These are phyloP conservation scores for Anarrhichthys ocellatus DNA, from an alignment of 2,113 vertebrate genomes.

Conservation along the genomic window DNA sequence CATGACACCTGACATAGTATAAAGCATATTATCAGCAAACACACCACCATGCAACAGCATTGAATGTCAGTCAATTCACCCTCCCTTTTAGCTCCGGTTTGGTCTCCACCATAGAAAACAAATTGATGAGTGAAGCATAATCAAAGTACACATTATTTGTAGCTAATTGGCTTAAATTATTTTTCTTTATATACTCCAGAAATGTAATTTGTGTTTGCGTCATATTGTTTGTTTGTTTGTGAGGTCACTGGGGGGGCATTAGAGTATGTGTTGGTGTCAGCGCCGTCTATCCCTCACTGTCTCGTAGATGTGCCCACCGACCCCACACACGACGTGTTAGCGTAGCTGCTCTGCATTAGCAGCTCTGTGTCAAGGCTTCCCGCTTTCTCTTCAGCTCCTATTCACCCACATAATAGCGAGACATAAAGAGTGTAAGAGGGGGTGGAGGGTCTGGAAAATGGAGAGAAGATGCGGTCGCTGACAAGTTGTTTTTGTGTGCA, in stretches of 20 bases:
- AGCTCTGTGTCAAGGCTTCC: slow-evolving; percentile 56
- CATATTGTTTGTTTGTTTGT: not conserved
- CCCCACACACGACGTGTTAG: slow-evolving; percentile 19
- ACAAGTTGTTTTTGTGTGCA: slow-evolving; percentile 62
- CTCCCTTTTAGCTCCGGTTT: not conserved
- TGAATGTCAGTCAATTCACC: not conserved
- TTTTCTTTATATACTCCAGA: not conserved
- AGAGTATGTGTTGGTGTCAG: not conserved
- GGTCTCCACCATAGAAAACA: not conserved
- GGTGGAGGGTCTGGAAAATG: slow-evolving; percentile 1
- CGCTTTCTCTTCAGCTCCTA: slow-evolving; percentile 76
- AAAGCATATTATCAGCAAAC: not conserved
- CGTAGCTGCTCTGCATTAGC: slow-evolving; percentile 58
- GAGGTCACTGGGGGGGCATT: not conserved
- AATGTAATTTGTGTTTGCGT: not conserved
- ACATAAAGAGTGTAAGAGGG: slow-evolving; percentile 37
- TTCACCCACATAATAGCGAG: slow-evolving; percentile 71
- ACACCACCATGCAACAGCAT: not conserved
- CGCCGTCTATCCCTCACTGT: not conserved
- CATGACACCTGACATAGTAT: not conserved
- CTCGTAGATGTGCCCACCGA: not conserved
- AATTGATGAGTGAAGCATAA: not conserved
- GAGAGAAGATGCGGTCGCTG: slow-evolving; percentile 16
- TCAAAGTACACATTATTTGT: not conserved
- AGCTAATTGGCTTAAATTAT: not conserved